Base-by-base conservation (phyloP, 2,113 vertebrate species). In the Spheniscus mendiculus region DNA sequence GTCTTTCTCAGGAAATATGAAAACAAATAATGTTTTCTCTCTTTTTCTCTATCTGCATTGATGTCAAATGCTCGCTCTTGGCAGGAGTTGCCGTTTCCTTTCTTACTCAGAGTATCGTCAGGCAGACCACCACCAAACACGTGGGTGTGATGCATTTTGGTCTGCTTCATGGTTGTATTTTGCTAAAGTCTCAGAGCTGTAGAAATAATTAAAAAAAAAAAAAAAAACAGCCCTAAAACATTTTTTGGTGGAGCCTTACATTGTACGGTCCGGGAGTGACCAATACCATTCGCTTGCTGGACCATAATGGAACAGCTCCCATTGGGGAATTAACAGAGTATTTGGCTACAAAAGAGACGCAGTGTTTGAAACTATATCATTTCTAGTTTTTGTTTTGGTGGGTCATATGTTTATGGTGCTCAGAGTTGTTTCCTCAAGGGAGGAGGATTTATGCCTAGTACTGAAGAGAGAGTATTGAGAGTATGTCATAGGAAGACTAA, bases 1-100 rank as follows among this genome's bases (percentile, higher is more conserved):
- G 58, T 73, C 89, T 94, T 83, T 94, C 81, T 80, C 38, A 42
- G 95, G 87, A 96, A 95, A 93, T 96, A 97, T 95, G 93, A 94
- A 95, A 97, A 94, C 93, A 96, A 96, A 62, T 72, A 9, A 44
- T 94, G 63, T 93, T 93, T 93, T 95, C 45, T 87, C 52, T 73
- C 40, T 49, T 76, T 70, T 56, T 67, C 30, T 74, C 23, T 72
- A 2, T 82, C 74, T 77, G 74, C 13, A 18, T 5, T 80, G 85
- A 79, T 96, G 67, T 89, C 65, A 66, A 86, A 50, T 17, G 19
- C 34, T 71, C 78, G 77, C 56, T 91, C 36, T 95, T 92, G 89
- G 81, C 77, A 74, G 83, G 34, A 89, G 56, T 4, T 95, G 42
- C 61, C 3, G 2, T 85, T 91, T 91, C 87, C 70, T 76, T 92